Evolutionary conservation across 2,888 invertebrate species (phyloP).

Genomic region (Pasiphila rectangulata): DNA sequence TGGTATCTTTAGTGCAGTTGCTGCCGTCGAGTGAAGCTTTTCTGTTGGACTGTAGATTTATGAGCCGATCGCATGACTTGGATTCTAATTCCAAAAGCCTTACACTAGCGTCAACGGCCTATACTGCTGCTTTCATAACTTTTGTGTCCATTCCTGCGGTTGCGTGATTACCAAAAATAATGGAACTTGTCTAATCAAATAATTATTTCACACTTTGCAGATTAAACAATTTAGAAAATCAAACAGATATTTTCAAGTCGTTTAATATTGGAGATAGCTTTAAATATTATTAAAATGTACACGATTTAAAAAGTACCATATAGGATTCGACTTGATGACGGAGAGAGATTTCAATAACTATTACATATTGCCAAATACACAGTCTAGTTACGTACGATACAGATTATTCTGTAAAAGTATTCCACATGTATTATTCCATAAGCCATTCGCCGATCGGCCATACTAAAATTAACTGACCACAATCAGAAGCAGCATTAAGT

Average conservation of each 20-base stretch:
- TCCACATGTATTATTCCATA: neutral
- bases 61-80: conserved; percentile 61
- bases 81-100: conserved; percentile 59
- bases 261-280: no score
- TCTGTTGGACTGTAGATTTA: conserved; percentile 63
- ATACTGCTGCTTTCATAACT: conserved; percentile 7
- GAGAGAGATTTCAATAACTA: no score
- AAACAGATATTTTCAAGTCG: no score
- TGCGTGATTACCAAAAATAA: conserved; percentile 7
- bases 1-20: conserved; percentile 41
- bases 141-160: conserved; percentile 6
- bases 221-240: neutral
- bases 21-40: conserved; percentile 41
- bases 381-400: no score
- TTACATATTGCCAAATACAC: no score
- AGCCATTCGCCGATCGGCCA: neutral
- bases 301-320: no score
- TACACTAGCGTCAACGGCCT: conserved; percentile 39
- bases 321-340: no score
- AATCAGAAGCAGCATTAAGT: neutral
- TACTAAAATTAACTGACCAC: neutral
- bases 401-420: neutral
- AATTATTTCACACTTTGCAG: neutral
- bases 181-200: neutral
- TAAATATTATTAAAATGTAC: no score